Evolutionary conservation across 2,113 vertebrate species (phyloP).

Genomic region (Mobula hypostoma): DNA sequence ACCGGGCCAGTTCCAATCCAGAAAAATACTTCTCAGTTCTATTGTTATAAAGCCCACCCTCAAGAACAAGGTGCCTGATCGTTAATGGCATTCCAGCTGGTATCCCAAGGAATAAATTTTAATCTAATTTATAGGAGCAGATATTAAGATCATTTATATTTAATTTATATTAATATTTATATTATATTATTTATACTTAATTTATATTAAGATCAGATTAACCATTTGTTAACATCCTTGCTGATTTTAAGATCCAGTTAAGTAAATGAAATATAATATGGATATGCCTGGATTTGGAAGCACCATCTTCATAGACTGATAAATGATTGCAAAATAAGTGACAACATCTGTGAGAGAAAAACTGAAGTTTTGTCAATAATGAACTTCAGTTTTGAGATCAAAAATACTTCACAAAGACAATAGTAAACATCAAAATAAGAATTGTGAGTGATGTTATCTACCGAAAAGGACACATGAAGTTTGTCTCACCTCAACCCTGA

Average conservation of each 20-base stretch:
- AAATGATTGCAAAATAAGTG: no score
- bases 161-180: no score
- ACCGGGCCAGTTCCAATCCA: not conserved
- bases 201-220: not conserved
- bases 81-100: not conserved
- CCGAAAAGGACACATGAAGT: not conserved
- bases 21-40: not conserved
- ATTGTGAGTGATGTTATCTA: not conserved
- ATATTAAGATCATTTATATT: not conserved
- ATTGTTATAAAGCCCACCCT: not conserved
- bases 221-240: not conserved
- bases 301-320: not conserved
- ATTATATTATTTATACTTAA: no score
- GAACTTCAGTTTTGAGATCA: not conserved
- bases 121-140: not conserved
- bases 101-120: not conserved
- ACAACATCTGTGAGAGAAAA: not conserved
- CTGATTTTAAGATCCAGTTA: not conserved
- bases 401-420: not conserved
- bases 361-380: not conserved
- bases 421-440: not conserved
- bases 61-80: no score
- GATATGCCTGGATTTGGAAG: not conserved
- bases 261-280: not conserved
- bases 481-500: no score